Base-by-base conservation (phyloP, 2,888 invertebrate species). In the Cheilosia urbana region DNA sequence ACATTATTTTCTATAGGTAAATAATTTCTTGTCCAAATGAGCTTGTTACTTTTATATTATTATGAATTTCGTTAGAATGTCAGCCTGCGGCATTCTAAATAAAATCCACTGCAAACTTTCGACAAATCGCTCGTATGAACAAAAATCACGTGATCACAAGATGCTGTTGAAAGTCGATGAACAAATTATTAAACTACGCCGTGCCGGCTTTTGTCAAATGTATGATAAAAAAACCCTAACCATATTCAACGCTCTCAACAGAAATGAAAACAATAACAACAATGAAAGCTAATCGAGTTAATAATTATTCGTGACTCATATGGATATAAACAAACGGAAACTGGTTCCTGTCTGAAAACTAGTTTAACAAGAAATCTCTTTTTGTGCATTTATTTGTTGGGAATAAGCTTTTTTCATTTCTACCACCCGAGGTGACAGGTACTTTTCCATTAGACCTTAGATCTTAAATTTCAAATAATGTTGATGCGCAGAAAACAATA, bases 311-410 rank as follows among this genome's bases (percentile, higher is more conserved):
- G 4, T 68, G 53, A 68, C 42, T 68, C 68, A 47, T 45, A 0
- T 7, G 9, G 9, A 47, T 17, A 45, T 42, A 42, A 55, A 17
- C 19, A 45, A 9, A 69, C n/a, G 1, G n/a, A 49, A 71, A 71
- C 71, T 37, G 17, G 71, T 55, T 68, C 13, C 27, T 13, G 15
- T 37, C 60, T 71, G 11, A n/a, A 71, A 71, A 71, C 71, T 13
- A 60, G 71, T 71, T 71, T 60, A 37, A 60, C 71, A 58, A 60
- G 58, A 71, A 37, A 58, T 55, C 40, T 13, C 42, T 11, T 42
- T 30, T 55, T 40, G 30, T 40, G 27, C 51, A 55, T 47, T 45
- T 13, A 57, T 47, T 69, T 69, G 34, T 34, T 11, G 57, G 0
- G 11, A 49, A 34, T 15, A 34, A 1, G 3, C 2, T 34, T 34